Base-by-base conservation (phyloP, 2,888 invertebrate genomes). In the Synanthedon tipuliformis region DNA sequence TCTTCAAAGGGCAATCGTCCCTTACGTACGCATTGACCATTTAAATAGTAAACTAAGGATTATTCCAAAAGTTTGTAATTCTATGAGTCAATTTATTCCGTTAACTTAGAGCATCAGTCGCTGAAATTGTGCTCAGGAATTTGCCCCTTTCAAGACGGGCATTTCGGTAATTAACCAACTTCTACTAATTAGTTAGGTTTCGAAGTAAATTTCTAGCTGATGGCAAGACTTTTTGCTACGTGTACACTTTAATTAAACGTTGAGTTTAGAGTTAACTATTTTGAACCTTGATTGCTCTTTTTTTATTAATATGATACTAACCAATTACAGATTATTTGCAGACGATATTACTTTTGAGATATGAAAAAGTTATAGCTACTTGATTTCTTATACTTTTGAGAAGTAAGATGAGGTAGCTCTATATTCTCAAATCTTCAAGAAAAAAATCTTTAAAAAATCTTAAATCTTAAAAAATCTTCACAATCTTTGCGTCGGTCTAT, bases 161-260 rank as follows among this genome's bases (percentile, higher is more conserved):
- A 57, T 58, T 56, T 51, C 49, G 52, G 50, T 55, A 60, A 60
- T 58, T 56, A 55, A 56, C 57, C 53, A 57, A 60, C 53, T 59
- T 56, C 41, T 50, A 50, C 48, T 61, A 60, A 61, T 61, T 59
- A 61, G 60, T 57, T 55, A 50, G 51, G 51, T 50, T 34, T 50
- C 40, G 50, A n/a, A 34, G 27, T 40, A 34, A 50, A 50, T 50
- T 50, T 40, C 16, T 34, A n/a, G n/a, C 52, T 53, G 48, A 16
- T 15, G 51, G 56, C 55, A 52, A 57, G 59, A 62, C 59, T 64
- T 63, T 65, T 61, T 59, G 60, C 58, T 57, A 57, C 55, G 50
- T 57, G 59, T 57, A 58, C 53, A 52, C 54, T 56, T 57, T 61
- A 66, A 64, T 66, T 64, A 62, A 63, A 64, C 59, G 55, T 54